Percentiles rank a stretch among this genome's conserved stretches.
These are phyloP conservation scores for Andrena bicolor DNA, from an alignment of 2,888 invertebrate genomes.

Conservation along the genomic window DNA sequence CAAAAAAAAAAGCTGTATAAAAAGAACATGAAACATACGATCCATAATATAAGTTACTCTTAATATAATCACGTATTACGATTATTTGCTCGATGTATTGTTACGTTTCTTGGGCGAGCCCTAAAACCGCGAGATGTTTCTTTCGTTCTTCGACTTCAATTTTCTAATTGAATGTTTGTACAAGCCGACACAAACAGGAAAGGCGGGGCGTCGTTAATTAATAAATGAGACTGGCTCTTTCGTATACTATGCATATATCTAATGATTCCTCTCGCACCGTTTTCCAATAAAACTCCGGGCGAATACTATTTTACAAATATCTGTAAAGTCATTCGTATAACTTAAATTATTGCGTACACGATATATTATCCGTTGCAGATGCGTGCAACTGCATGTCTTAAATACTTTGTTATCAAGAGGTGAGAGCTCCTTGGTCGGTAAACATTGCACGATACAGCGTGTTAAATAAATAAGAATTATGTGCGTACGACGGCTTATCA, in stretches of 20 bases:
- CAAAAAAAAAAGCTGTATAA: slow-evolving; percentile 13
- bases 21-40: neutral
- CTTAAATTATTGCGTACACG: slow-evolving; percentile 8
- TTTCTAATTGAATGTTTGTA: slow-evolving; percentile 33
- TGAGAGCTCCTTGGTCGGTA: slow-evolving; percentile 39
- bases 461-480: slow-evolving; percentile 63
- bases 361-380: slow-evolving; percentile 31
- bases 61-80: slow-evolving; percentile 15
- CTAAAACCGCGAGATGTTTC: neutral
- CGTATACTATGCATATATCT: slow-evolving; percentile 30
- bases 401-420: slow-evolving; percentile 44
- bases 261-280: slow-evolving; percentile 21
- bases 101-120: slow-evolving; percentile 9
- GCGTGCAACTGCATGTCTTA: slow-evolving; percentile 18
- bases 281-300: slow-evolving; percentile 15
- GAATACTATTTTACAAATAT: slow-evolving; percentile 26
- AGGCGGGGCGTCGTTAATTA: slow-evolving; percentile 35
- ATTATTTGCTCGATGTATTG: slow-evolving; percentile 6
- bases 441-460: slow-evolving; percentile 40
- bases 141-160: slow-evolving; percentile 1
- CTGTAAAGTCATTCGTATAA: slow-evolving; percentile 23
- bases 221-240: slow-evolving; percentile 59
- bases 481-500: neutral
- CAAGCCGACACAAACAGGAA: neutral
- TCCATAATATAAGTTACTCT: slow-evolving; percentile 13